Evolutionary conservation across 2,888 invertebrate species (phyloP), one percentile per base, ranked within the genome.

Genomic region (Tenthredo notha): DNA sequence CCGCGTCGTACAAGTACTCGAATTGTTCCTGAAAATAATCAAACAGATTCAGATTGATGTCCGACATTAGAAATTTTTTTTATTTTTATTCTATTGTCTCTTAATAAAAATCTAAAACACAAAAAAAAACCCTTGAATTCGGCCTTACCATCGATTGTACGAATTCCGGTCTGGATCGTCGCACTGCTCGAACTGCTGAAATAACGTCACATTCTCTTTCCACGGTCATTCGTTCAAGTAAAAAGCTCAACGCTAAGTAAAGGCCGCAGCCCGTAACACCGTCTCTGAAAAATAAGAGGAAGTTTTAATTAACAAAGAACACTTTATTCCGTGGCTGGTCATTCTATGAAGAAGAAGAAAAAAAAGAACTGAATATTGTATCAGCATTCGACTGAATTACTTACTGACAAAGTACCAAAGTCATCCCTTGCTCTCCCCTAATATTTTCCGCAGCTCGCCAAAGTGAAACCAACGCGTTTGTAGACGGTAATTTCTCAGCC

Each of bases 151-250:
- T 67, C 15, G 92, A 88, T 47, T 88, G 88, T 15, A 94, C 89
- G 87, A 94, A 94, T 85, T 94, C 92, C 58, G 91, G 91, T 78
- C 94, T 91, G 61, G 93, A 94, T 86, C 92, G 92, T 84, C 94
- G 90, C n/a, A 95, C 90, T 25, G 90, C 92, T 78, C 94, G 90
- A 12, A 94, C 94, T 2, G 94, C 94, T 84, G 94, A 91, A 85
- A 94, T 94, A 29, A 94, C 94, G 86, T 95, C 95, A 86, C 94
- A 94, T 85, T 93, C 92, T 58, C 94, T 94, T 88, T 95, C 94
- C 10, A 94, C 88, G 85, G 94, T 93, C 89, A 95, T 94, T 89
- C 94, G 94, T 87, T 95, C 94, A 25, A 94, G 91, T 10, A 94
- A 85, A 86, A 94, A 94, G 18, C 92, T 92, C 85, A 94, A 86